phyloP scores from a whole-genome alignment of 1,140 invertebrate species.

The Schmidtea mediterranea region DNA sequence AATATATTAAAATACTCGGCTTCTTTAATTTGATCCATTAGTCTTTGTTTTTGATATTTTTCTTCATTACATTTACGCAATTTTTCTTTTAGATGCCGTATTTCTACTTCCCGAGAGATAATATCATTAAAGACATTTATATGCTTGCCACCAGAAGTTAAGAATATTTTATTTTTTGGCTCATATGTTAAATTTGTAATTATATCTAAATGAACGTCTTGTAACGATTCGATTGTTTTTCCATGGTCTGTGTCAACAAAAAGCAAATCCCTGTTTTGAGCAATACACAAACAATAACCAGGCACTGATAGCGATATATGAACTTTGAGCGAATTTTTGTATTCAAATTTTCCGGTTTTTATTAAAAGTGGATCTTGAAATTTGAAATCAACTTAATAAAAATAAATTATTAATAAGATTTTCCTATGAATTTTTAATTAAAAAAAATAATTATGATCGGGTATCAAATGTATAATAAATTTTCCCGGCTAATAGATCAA shows the following conservation, averaged over 20 bases:
- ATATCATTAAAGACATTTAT: constrained; percentile 53
- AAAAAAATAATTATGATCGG: too few species aligned
- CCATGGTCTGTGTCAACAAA: neutral
- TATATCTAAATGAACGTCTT: constrained; percentile 29
- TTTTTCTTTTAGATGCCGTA: constrained; percentile 37
- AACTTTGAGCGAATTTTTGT: neutral
- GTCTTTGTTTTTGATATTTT: constrained; percentile 39
- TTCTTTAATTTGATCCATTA: constrained; percentile 40
- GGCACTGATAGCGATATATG: constrained; percentile 12
- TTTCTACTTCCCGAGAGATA: constrained; percentile 40
- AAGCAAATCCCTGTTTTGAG: constrained; percentile 4
- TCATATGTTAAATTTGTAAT: constrained; percentile 44
- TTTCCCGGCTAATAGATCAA: too few species aligned
- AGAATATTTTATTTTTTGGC: constrained; percentile 40
- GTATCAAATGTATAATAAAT: too few species aligned
- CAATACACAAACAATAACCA: neutral
- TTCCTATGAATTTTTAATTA: neutral
- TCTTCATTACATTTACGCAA: constrained; percentile 34
- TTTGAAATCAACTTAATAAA: too few species aligned
- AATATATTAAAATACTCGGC: too few species aligned
- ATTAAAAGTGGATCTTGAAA: neutral
- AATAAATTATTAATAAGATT: neutral
- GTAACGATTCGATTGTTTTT: neutral
- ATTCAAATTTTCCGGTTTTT: neutral
- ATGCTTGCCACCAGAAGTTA: constrained; percentile 43